Evolutionary conservation across 2,113 vertebrate genomes (phyloP).

Genomic region (Paratilapia polleni): DNA sequence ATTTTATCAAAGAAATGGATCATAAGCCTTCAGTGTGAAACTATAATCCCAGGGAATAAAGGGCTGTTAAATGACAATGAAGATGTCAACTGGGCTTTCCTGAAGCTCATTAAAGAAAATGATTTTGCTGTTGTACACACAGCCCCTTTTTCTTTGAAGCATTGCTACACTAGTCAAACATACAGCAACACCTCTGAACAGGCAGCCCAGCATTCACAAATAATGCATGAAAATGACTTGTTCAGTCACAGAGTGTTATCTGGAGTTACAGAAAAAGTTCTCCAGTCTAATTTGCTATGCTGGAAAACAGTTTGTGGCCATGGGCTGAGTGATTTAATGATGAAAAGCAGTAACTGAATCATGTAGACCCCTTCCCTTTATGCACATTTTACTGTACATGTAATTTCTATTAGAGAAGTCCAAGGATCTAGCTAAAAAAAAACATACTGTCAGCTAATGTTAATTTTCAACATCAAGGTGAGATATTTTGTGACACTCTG

Average conservation of each 20-base stretch:
- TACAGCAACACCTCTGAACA: not conserved
- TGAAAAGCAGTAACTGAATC: not conserved
- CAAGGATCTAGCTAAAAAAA: not conserved
- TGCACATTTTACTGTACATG: not conserved
- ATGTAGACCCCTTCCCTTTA: not conserved
- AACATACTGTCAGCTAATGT: not conserved
- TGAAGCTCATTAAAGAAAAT: constrained; percentile 56
- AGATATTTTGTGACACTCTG: not conserved
- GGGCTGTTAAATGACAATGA: constrained; percentile 25
- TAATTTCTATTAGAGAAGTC: not conserved
- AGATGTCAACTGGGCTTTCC: constrained; percentile 33
- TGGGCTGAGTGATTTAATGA: not conserved
- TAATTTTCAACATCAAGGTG: not conserved
- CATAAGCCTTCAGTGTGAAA: constrained; percentile 28
- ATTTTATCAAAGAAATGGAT: constrained; percentile 51
- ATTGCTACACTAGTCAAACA: constrained; percentile 4
- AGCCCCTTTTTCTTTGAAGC: constrained; percentile 24
- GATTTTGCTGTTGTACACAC: constrained; percentile 32
- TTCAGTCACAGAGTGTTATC: not conserved
- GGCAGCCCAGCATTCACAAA: not conserved
- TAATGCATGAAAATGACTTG: constrained; percentile 1
- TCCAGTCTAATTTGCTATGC: not conserved
- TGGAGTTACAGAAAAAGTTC: not conserved
- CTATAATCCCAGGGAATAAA: constrained; percentile 34
- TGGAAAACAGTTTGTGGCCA: not conserved